Evolutionary conservation across 2,113 vertebrate species (phyloP).

Genomic region (Sciurus niger): DNA sequence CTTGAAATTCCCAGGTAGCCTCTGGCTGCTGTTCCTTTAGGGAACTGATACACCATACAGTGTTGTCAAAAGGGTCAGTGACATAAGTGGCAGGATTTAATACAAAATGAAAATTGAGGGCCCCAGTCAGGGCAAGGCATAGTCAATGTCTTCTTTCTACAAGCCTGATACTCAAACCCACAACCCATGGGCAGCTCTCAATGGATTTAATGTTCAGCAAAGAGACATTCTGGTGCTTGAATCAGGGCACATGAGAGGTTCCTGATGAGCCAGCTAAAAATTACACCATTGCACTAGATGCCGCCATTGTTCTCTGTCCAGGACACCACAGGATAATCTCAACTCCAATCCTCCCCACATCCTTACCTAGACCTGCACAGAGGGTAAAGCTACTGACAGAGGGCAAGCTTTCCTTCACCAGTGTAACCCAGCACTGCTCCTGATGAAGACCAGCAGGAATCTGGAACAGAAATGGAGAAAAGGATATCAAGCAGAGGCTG

Average conservation of each 20-base stretch:
- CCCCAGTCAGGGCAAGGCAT: accelerated
- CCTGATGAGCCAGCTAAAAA: background rate
- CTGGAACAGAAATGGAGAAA: background rate
- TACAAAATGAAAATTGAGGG: background rate
- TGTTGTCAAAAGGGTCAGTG: background rate
- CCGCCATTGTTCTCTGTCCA: background rate
- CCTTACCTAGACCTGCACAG: background rate
- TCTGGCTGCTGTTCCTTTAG: background rate
- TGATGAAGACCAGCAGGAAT: background rate
- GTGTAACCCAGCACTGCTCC: background rate
- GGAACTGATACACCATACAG: background rate
- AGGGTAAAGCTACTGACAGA: background rate
- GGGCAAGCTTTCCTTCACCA: background rate
- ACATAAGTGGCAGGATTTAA: background rate
- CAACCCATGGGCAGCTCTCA: background rate
- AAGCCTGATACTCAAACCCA: too few species aligned
- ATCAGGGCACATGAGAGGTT: background rate
- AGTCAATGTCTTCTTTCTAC: background rate
- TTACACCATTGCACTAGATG: too few species aligned
- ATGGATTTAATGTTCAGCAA: background rate
- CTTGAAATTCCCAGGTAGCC: background rate
- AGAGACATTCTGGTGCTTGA: background rate
- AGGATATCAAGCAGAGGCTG: background rate
- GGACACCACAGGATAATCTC: background rate
- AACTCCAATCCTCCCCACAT: background rate